Evolutionary conservation across 2,113 vertebrate genomes (phyloP).

Genomic region (Nematolebias whitei): DNA sequence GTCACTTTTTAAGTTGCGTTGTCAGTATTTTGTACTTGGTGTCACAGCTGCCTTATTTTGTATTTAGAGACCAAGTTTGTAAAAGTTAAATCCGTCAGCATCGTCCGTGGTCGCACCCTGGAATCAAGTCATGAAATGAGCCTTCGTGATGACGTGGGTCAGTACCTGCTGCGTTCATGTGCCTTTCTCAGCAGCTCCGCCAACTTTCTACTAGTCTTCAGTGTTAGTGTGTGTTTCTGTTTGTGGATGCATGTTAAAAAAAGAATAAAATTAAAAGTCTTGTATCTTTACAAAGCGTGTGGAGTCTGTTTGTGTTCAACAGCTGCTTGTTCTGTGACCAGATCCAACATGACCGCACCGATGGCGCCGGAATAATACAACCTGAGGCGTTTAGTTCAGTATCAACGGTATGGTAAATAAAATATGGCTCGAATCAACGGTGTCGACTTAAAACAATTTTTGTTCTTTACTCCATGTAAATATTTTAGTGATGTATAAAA

Average conservation of each 20-base stretch:
- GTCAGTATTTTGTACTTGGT: constrained; percentile 25
- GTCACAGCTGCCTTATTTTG: constrained; percentile 50
- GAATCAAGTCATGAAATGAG: constrained; percentile 13
- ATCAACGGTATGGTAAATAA: too few relatives aligned
- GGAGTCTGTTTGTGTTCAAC: not conserved
- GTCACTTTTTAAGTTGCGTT: constrained; percentile 15
- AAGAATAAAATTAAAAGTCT: constrained; percentile 63
- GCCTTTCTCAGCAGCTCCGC: constrained; percentile 15
- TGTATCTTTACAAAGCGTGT: constrained; percentile 14
- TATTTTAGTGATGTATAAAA: too few relatives aligned
- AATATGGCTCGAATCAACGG: too few relatives aligned
- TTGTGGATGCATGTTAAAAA: constrained; percentile 70
- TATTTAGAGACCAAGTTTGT: constrained; percentile 29
- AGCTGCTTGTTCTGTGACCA: not conserved
- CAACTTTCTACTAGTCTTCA: constrained; percentile 57
- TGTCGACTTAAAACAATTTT: too few relatives aligned
- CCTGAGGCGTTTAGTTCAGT: too few relatives aligned
- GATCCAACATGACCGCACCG: too few relatives aligned
- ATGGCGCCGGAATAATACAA: too few relatives aligned
- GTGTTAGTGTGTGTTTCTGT: constrained; percentile 61
- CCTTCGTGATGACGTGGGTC: constrained; percentile 17
- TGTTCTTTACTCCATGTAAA: too few relatives aligned
- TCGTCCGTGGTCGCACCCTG: too few relatives aligned
- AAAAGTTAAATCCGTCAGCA: constrained; percentile 18
- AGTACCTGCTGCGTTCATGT: constrained; percentile 20